Evolutionary conservation across 2,888 invertebrate species (phyloP).

Genomic region (Nipponacmea schrenckii): DNA sequence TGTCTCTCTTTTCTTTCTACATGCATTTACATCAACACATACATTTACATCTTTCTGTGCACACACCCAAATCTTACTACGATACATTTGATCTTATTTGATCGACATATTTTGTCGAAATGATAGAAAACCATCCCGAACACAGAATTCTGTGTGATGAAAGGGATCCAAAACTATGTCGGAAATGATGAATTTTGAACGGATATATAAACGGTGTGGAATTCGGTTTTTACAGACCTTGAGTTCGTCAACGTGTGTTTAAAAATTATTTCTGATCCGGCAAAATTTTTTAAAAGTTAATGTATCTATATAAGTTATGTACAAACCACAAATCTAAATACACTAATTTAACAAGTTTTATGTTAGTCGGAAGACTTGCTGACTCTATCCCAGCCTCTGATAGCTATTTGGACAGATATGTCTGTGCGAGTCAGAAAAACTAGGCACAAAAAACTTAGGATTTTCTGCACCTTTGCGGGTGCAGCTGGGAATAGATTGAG

Average conservation of each 20-base stretch:
- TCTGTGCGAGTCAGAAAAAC: too few relatives aligned
- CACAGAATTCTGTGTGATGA: not conserved
- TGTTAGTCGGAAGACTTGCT: too few relatives aligned
- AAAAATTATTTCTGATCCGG: not conserved
- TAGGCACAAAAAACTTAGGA: too few relatives aligned
- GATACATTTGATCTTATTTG: slow-evolving; percentile 38
- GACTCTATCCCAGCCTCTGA: too few relatives aligned
- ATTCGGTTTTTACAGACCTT: slow-evolving; percentile 10
- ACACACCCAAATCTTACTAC: not conserved
- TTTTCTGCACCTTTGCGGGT: too few relatives aligned
- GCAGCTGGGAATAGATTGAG: too few relatives aligned
- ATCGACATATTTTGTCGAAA: slow-evolving; percentile 23
- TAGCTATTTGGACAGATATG: too few relatives aligned
- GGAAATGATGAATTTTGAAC: slow-evolving; percentile 35
- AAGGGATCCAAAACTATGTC: slow-evolving; percentile 10
- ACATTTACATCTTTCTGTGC: slow-evolving; percentile 1
- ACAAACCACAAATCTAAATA: too few relatives aligned
- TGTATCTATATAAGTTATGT: too few relatives aligned
- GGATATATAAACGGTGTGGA: slow-evolving; percentile 31
- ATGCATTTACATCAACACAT: not conserved
- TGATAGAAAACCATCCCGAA: slow-evolving; percentile 10
- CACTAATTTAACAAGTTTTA: too few relatives aligned
- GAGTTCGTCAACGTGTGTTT: not conserved
- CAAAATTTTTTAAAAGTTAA: not conserved
- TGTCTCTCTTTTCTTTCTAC: not conserved